phyloP scores from a whole-genome alignment of 1,140 invertebrate species.

The Cydia strobilella region DNA sequence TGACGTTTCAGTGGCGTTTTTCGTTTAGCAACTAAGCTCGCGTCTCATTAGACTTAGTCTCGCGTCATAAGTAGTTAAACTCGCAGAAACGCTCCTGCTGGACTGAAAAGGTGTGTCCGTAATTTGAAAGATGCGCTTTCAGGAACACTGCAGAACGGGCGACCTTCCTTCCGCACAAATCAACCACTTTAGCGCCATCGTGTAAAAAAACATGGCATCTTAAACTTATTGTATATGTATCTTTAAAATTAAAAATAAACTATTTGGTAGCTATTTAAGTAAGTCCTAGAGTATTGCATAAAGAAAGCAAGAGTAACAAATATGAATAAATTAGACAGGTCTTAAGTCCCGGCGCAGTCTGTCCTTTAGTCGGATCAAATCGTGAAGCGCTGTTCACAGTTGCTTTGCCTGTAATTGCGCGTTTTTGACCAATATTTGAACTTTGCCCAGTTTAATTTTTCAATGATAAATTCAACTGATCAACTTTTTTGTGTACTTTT shows the following conservation, averaged over 20 bases:
- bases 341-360: neutral
- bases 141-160: slow-evolving; percentile 44
- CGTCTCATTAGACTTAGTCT: neutral
- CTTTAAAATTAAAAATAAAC: slow-evolving; percentile 65
- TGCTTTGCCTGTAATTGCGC: neutral
- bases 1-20: slow-evolving; percentile 15
- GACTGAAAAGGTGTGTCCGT: neutral
- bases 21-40: slow-evolving; percentile 7
- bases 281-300: slow-evolving; percentile 67
- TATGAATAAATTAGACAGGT: slow-evolving; percentile 57
- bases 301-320: slow-evolving; percentile 57
- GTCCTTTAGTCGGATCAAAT: slow-evolving; percentile 3
- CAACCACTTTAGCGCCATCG: slow-evolving; percentile 53
- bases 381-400: neutral
- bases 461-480: no score
- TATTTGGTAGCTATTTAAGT: slow-evolving; percentile 77
- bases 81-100: neutral
- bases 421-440: no score
- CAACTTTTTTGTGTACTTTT: no score
- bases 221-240: slow-evolving; percentile 75
- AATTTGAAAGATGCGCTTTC: neutral
- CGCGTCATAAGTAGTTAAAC: slow-evolving; percentile 9
- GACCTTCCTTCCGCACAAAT: slow-evolving; percentile 37
- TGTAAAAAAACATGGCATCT: slow-evolving; percentile 67
- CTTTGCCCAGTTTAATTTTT: no score